Evolutionary conservation across 1,140 invertebrate species (phyloP), one percentile per base, ranked within the genome.

Genomic region (Plodia interpunctella): DNA sequence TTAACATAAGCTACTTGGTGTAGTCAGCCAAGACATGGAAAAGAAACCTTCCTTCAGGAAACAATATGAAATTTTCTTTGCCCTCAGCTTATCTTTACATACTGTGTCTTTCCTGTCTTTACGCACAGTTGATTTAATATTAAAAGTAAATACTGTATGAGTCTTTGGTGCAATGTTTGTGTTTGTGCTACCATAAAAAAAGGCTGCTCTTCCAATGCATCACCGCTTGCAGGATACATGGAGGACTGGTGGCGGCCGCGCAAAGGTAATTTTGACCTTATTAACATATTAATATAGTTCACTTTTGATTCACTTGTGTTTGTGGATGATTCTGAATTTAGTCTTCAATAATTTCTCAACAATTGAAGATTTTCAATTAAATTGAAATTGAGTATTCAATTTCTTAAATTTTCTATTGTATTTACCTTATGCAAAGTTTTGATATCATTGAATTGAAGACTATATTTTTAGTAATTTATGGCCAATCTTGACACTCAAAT

Each of bases 181-280:
- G 87, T 90, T 90, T 90, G 88, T 90, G 90, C 88, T 90, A 89
- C 84, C 91, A 91, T 92, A 92, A 94, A 92, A 72, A 83, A 95
- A 95, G 94, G 94, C 94, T 93, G 94, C 93, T 96, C 95, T 94
- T 94, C 94, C 92, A 94, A 95, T 93, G 95, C 95, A 93, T 96
- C 95, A 92, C 94, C 94, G 92, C 94, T 96, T 94, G 95, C 96
- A 97, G 96, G 96, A 94, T 96, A 97, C 94, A 96, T 96, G 94
- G 96, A 97, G 94, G 96, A 97, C 92, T 97, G 96, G 96, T 97
- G 96, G 95, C 94, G 96, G 91, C 96, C 96, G 87, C 94, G 96
- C 88, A 97, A 97, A 97, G 96, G 96, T 97, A 95, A 93, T 74
- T 67, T 75, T 59, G 75, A 79, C 68, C 72, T 78, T 81, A 80